Evolutionary conservation across 2,888 invertebrate species (phyloP).

Genomic region (Tyria jacobaeae): DNA sequence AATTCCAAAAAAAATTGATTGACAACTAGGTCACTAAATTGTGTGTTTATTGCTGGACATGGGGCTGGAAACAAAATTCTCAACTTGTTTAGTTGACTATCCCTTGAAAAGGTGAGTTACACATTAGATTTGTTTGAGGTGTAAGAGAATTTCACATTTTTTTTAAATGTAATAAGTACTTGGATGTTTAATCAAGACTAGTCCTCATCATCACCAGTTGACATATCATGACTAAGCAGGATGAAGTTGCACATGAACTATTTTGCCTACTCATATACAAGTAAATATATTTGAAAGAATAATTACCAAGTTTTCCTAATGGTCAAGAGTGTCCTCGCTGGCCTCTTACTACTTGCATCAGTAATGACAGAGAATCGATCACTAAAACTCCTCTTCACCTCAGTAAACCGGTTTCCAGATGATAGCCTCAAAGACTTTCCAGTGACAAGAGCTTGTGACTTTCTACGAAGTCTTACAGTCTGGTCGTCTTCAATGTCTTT

Average conservation of each 20-base stretch:
- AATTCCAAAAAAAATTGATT: no score
- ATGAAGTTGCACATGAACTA: not conserved
- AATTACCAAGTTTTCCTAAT: constrained; percentile 84
- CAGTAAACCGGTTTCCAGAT: constrained; percentile 68
- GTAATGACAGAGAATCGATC: constrained; percentile 78
- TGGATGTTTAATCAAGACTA: no score
- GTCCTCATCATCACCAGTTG: no score
- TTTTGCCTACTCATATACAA: not conserved
- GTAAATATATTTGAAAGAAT: constrained; percentile 22
- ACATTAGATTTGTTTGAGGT: not conserved
- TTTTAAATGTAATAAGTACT: no score
- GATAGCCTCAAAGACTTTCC: constrained; percentile 73
- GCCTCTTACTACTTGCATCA: constrained; percentile 70
- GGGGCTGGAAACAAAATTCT: no score
- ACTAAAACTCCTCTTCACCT: constrained; percentile 81
- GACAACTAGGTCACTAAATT: no score
- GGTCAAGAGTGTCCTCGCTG: constrained; percentile 71
- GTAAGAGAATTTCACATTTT: not conserved
- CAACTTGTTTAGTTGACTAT: not conserved
- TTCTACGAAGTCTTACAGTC: constrained; percentile 57
- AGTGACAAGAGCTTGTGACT: constrained; percentile 57
- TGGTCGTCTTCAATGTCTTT: constrained; percentile 45
- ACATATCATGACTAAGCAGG: no score
- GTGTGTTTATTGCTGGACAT: no score
- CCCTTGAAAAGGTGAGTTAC: not conserved